Percentiles rank a stretch among this genome's conserved stretches.
These are phyloP conservation scores for human (Homo sapiens) DNA, from an alignment of 2,113 vertebrate species.

Conservation along the genomic window DNA sequence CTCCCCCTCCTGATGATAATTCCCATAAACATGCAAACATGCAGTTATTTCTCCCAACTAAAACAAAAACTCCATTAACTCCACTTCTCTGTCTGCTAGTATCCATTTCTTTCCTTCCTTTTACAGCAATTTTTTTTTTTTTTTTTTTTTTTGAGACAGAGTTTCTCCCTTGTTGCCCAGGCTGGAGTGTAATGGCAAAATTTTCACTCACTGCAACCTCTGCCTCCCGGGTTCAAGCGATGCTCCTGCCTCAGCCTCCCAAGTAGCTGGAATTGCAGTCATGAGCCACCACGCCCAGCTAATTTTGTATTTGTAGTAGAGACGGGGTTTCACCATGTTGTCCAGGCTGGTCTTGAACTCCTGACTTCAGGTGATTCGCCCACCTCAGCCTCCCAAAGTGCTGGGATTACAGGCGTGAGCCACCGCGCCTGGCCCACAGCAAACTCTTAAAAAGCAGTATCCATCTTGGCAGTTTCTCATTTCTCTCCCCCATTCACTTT, in stretches of 20 bases:
- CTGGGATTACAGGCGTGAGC: background rate
- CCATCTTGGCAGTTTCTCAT: background rate
- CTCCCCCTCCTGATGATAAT: background rate
- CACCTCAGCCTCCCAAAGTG: background rate
- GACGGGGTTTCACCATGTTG: background rate
- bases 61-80: background rate
- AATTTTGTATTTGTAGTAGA: background rate
- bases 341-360: background rate
- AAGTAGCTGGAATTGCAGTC: background rate
- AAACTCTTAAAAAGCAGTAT: background rate
- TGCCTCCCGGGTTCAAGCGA: rapidly evolving
- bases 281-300: background rate
- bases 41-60: background rate
- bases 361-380: background rate
- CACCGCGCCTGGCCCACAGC: background rate
- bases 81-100: background rate
- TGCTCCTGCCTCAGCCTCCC: background rate
- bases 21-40: background rate
- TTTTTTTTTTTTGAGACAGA: too few species aligned
- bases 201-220: background rate
- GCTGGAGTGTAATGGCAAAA: background rate
- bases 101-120: background rate
- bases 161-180: background rate
- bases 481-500: background rate
- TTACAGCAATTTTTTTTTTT: background rate